Conservation (phyloP, 2,888 invertebrate genomes). For the Tachina lurida region DNA sequence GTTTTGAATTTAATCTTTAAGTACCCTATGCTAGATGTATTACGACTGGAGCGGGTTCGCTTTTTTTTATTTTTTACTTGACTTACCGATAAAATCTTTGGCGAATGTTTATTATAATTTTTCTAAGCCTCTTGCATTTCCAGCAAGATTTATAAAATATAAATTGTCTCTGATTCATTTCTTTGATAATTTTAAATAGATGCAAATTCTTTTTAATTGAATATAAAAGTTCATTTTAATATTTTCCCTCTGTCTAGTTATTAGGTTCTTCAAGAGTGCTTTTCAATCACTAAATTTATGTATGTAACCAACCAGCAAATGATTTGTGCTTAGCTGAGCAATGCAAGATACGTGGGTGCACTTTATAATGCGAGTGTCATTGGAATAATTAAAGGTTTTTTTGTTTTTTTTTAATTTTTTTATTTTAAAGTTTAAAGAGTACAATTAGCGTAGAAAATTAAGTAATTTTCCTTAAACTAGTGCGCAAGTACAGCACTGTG, state of each 20-base stretch:
- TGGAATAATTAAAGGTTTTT: background rate
- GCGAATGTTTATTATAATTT: slow-evolving; percentile 12
- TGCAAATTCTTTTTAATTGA: slow-evolving; percentile 64
- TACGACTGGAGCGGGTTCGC: background rate
- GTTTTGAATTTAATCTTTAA: slow-evolving; percentile 33
- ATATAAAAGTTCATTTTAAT: slow-evolving; percentile 42
- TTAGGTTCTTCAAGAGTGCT: slow-evolving; percentile 36
- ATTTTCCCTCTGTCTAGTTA: slow-evolving; percentile 3
- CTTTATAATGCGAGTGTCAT: background rate
- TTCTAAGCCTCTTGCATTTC: background rate
- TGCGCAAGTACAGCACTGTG: too few relatives aligned
- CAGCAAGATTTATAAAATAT: background rate
- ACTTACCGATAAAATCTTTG: background rate
- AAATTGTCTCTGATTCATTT: slow-evolving; percentile 42
- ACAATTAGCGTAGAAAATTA: too few relatives aligned
- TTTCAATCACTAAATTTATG: slow-evolving; percentile 34
- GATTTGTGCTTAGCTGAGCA: background rate
- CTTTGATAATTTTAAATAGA: slow-evolving; percentile 58
- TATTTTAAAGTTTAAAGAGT: background rate
- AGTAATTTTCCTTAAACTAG: too few relatives aligned
- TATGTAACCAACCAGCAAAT: background rate
- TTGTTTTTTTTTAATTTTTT: background rate
- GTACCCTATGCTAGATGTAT: slow-evolving; percentile 32
- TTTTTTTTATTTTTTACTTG: background rate
- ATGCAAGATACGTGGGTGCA: background rate